Percentiles rank a stretch among this genome's conserved stretches.
phyloP scores from a whole-genome alignment of 2,888 invertebrate genomes.

The Saturnia japonica region DNA sequence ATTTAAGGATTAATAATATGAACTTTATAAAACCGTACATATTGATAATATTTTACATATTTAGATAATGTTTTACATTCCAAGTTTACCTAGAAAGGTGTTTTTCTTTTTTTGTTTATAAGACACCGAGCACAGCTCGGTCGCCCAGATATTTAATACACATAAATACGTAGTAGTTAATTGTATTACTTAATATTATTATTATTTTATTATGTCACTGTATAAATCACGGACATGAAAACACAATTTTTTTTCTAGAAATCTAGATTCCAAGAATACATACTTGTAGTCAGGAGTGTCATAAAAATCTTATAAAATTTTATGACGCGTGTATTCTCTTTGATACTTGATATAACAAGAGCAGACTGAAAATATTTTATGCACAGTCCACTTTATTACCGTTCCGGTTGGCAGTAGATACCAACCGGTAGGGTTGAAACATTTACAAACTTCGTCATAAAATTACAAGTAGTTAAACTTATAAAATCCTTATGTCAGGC shows the following conservation, averaged over 20 bases:
- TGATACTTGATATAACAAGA: conserved; percentile 16
- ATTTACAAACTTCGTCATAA: conserved; percentile 16
- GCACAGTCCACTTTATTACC: conserved; percentile 1
- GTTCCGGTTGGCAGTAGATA: conserved; percentile 1
- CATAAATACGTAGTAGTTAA: no score
- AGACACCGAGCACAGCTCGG: no score
- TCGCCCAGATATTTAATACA: no score
- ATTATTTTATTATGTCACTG: no score
- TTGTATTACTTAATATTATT: no score
- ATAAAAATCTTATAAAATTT: conserved; percentile 10
- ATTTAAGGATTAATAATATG: no score
- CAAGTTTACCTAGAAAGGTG: no score
- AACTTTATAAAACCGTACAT: no score
- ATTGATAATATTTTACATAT: no score
- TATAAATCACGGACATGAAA: neutral
- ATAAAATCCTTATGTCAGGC: conserved; percentile 17
- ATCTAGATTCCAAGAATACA: neutral
- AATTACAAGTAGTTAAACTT: conserved; percentile 19
- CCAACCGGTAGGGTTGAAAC: conserved; percentile 9
- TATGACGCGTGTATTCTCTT: conserved; percentile 9
- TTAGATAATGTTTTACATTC: no score
- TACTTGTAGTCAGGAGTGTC: neutral
- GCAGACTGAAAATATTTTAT: conserved; percentile 15
- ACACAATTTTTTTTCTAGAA: neutral
- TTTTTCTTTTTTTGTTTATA: no score